Percentiles rank a stretch among this genome's conserved stretches.
phyloP scores from a whole-genome alignment of 2,888 invertebrate species.

The Lottia scabra region DNA sequence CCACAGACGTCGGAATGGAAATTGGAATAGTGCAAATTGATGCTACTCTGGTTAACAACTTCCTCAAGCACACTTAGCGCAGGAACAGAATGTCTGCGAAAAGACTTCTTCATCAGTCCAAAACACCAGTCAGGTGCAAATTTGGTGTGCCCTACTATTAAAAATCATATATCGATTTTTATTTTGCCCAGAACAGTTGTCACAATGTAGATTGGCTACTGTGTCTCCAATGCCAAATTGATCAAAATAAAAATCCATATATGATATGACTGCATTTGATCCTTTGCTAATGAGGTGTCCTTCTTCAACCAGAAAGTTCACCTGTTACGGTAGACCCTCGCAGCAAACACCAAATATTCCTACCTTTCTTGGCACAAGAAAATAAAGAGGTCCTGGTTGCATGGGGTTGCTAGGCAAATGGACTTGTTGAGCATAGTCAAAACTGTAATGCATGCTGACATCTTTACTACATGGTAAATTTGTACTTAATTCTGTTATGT shows the following conservation, averaged over 20 bases:
- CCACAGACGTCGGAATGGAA: too few species aligned
- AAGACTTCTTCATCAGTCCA: slow-evolving; percentile 27
- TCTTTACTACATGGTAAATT: not conserved
- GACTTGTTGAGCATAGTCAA: slow-evolving; percentile 44
- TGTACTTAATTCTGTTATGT: not conserved
- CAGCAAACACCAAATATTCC: slow-evolving; percentile 38
- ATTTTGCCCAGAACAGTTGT: slow-evolving; percentile 14
- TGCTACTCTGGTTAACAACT: slow-evolving; percentile 22
- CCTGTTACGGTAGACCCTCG: slow-evolving; percentile 25
- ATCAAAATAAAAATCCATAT: slow-evolving; percentile 26
- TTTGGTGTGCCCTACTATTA: slow-evolving; percentile 30
- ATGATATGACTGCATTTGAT: slow-evolving; percentile 19
- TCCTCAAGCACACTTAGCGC: slow-evolving; percentile 17
- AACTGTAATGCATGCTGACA: slow-evolving; percentile 29
- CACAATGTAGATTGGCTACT: not conserved
- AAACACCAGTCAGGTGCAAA: slow-evolving; percentile 36
- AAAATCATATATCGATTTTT: slow-evolving; percentile 22
- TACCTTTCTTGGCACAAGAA: slow-evolving; percentile 41
- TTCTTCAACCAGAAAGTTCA: slow-evolving; percentile 42
- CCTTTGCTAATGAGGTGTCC: slow-evolving; percentile 25
- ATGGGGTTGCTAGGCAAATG: slow-evolving; percentile 36
- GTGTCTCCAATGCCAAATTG: slow-evolving; percentile 22
- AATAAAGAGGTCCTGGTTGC: slow-evolving; percentile 46
- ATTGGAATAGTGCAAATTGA: too few species aligned
- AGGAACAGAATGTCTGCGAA: slow-evolving; percentile 9